phyloP scores from a whole-genome alignment of 2,797 vertebrate genomes.

The Semaprochilodus insignis region DNA sequence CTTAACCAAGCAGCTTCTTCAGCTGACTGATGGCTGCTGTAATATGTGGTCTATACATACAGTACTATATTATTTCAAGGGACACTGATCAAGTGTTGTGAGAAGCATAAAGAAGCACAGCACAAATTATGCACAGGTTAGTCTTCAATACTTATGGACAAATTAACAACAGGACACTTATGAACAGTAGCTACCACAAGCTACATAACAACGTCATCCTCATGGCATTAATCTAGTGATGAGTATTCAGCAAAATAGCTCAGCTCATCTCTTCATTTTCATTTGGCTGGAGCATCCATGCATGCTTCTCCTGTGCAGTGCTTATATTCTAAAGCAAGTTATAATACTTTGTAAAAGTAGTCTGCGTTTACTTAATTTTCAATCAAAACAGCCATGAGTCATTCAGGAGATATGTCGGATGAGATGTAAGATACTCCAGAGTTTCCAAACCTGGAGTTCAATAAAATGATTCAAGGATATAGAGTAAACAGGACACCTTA shows the following conservation, averaged over 20 bases:
- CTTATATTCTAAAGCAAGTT: not conserved
- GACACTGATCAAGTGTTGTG: not conserved
- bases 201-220: conserved; percentile 21
- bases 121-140: conserved; percentile 21
- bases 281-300: conserved; percentile 31
- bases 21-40: not conserved
- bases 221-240: conserved; percentile 42
- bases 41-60: not conserved
- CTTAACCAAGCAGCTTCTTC: not conserved
- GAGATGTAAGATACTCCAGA: no score
- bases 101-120: conserved; percentile 36
- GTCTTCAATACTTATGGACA: conserved; percentile 13
- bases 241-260: conserved; percentile 15
- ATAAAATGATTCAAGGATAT: no score
- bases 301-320: conserved; percentile 15
- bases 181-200: conserved; percentile 17
- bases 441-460: no score
- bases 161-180: conserved; percentile 26
- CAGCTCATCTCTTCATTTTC: conserved; percentile 1
- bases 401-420: no score
- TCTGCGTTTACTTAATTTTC: no score
- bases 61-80: not conserved
- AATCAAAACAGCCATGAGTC: no score
- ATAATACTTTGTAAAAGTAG: no score
- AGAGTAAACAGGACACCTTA: no score